Evolutionary conservation across 2,113 vertebrate genomes (phyloP), one percentile per base, ranked within the genome.

Genomic region (Tretioscincus oriximinensis): DNA sequence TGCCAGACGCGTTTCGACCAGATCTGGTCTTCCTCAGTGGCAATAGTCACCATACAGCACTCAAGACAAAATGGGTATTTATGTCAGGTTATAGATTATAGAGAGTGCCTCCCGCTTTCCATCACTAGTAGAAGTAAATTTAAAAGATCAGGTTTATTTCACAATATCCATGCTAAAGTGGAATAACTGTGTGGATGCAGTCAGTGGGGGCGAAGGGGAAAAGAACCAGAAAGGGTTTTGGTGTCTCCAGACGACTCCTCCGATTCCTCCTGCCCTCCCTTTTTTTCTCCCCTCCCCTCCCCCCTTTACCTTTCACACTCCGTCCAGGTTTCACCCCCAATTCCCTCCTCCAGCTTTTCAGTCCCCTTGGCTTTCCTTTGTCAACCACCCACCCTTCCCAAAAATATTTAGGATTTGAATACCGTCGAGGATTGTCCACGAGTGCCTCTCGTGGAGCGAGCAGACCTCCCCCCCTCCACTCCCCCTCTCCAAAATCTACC

Each of bases 401-500:
- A 78, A 81, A n/a, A 72, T 72, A 83, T 85, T 76, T 66, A 1
- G 73, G 78, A 69, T 24, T 16, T 45, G 5, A 24, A 54, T 51
- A 9, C 5, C 12, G 76, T 81, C 85, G 89, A 67, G 71, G 35
- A 41, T 41, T 5, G 81, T 84, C 73, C 86, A n/a, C 31, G 66
- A 73, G 85, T 85, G 87, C 77, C 84, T 78, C 31, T 84, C 87
- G 91, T 81, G 83, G 82, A 92, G 88, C 89, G 88, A 92, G 80
- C 87, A 89, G 83, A 88, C 88, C 86, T n/a, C 88, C 88, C 86
- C 28, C 87, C 77, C 81, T 86, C 86, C 85, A 75, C 83, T 72
- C 58, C 9, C 88, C 21, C 72, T 90, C 84, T 92, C 85, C 81
- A 7, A 96, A 98, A 97, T 96, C 95, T 93, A 94, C 92, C 74